Percentiles rank a stretch among this genome's conserved stretches.
Evolutionary conservation across 2,888 invertebrate species (phyloP).

Genomic region (Herminia tarsipennalis): DNA sequence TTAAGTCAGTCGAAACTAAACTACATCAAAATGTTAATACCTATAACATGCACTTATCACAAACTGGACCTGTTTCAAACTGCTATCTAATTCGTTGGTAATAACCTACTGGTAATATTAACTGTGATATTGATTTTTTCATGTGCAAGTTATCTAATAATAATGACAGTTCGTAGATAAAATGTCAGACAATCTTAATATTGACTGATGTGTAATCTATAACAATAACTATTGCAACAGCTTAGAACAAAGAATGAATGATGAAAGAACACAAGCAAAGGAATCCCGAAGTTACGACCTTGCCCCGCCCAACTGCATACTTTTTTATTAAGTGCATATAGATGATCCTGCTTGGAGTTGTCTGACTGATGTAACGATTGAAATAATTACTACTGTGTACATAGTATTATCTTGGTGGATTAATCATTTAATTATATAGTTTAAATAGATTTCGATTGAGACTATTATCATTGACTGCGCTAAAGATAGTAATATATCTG

Average conservation of each 20-base stretch:
- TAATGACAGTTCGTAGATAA: conserved; percentile 31
- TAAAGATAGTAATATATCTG: too few species aligned
- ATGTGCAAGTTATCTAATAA: conserved; percentile 22
- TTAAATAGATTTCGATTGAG: too few species aligned
- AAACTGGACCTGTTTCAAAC: conserved; percentile 35
- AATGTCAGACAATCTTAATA: conserved; percentile 28
- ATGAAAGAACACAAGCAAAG: conserved; percentile 9
- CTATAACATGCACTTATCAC: conserved; percentile 36
- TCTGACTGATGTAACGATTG: too few species aligned
- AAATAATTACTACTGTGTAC: too few species aligned
- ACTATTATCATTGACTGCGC: too few species aligned
- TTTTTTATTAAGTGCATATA: too few species aligned
- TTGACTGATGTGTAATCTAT: conserved; percentile 6
- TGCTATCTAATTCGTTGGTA: conserved; percentile 33
- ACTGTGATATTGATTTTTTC: conserved; percentile 31
- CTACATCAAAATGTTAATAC: conserved; percentile 40
- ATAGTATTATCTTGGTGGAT: too few species aligned
- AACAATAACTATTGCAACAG: conserved; percentile 23
- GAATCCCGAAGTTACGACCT: not conserved
- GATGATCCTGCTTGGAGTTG: too few species aligned
- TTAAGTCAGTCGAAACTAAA: conserved; percentile 32
- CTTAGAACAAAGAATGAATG: conserved; percentile 7
- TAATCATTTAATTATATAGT: too few species aligned
- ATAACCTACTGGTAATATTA: conserved; percentile 30
- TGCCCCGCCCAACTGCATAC: not conserved